Conservation (phyloP, 1,140 invertebrate genomes). For the Orchesella cincta region DNA sequence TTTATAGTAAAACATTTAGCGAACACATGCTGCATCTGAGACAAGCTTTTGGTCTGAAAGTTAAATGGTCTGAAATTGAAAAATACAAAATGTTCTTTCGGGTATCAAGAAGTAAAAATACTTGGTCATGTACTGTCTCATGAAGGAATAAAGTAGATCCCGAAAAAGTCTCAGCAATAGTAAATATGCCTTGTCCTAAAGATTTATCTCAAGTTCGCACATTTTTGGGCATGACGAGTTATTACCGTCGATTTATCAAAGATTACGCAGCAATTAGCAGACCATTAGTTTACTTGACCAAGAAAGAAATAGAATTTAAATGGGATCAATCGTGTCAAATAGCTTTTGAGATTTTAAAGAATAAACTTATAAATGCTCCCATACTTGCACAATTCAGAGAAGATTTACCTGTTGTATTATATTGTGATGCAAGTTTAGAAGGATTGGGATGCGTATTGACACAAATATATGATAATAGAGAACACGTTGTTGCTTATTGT, state of each 20-base stretch:
- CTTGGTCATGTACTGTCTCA: constrained; percentile 55
- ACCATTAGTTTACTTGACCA: constrained; percentile 45
- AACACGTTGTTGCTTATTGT: background rate
- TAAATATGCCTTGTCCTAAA: constrained; percentile 47
- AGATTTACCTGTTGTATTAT: background rate
- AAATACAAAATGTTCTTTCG: constrained; percentile 59
- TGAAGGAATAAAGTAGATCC: constrained; percentile 57
- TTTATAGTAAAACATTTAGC: constrained; percentile 1
- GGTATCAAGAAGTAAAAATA: constrained; percentile 56
- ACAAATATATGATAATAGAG: background rate
- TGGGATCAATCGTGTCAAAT: background rate
- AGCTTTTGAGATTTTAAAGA: background rate
- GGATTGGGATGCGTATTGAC: background rate
- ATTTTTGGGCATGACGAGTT: constrained; percentile 54
- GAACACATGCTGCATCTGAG: background rate
- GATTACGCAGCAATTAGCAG: constrained; percentile 52
- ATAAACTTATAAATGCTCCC: background rate
- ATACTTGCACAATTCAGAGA: background rate
- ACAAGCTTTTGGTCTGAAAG: background rate
- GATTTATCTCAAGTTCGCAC: constrained; percentile 50
- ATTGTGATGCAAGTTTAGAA: background rate
- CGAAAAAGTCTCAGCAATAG: constrained; percentile 54
- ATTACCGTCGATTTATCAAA: constrained; percentile 53
- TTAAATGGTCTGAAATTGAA: constrained; percentile 55
- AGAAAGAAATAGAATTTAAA: background rate